phyloP scores from a whole-genome alignment of 1,140 invertebrate genomes.

The Cotesia chilonis region DNA sequence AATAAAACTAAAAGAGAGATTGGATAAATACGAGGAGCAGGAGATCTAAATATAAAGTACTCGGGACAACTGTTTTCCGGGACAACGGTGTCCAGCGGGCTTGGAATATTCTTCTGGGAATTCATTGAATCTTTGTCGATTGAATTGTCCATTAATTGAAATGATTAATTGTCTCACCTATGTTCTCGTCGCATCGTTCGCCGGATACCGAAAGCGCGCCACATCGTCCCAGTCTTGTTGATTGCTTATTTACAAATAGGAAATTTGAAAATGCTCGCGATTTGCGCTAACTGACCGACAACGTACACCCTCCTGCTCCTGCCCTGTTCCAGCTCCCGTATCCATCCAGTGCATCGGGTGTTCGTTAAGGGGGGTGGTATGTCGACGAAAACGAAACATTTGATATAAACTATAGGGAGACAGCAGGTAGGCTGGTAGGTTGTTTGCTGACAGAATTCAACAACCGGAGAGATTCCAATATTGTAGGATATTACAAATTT shows the following conservation, averaged over 20 bases:
- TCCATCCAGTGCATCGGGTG: constrained; percentile 11
- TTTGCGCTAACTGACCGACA: constrained; percentile 13
- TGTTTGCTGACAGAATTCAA: constrained; percentile 26
- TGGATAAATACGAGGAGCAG: not conserved
- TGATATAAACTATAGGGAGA: constrained; percentile 28
- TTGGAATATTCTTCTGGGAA: constrained; percentile 63
- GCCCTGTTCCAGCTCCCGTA: not conserved
- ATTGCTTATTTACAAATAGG: constrained; percentile 69
- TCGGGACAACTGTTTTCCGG: constrained; percentile 47
- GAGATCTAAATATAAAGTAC: constrained; percentile 29
- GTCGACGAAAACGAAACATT: constrained; percentile 15
- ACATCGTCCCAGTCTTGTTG: constrained; percentile 44
- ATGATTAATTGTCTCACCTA: constrained; percentile 67
- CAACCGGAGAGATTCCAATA: constrained; percentile 50
- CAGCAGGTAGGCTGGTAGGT: constrained; percentile 23
- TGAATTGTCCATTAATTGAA: constrained; percentile 67
- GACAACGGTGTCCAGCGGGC: constrained; percentile 36
- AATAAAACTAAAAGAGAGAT: not conserved
- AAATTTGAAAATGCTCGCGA: constrained; percentile 65
- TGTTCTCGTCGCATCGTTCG: constrained; percentile 32
- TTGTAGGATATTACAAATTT: constrained; percentile 68
- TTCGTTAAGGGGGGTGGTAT: not conserved
- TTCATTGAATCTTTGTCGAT: constrained; percentile 44
- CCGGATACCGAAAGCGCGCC: constrained; percentile 22
- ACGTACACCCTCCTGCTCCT: not conserved